Conservation (phyloP, 2,888 invertebrate species). For the Drepanosiphum platanoidis region DNA sequence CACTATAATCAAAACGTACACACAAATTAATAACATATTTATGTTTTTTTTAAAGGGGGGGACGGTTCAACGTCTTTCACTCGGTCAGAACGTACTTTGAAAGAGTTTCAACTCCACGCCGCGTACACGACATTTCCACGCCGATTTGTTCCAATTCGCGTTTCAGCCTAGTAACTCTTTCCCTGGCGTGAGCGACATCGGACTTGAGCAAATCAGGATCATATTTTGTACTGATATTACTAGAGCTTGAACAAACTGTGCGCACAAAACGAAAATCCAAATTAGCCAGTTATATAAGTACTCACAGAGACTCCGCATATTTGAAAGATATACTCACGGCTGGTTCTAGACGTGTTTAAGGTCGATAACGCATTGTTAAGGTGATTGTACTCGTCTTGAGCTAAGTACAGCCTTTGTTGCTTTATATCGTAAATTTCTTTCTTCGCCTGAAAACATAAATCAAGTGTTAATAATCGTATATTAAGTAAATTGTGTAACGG, state of each 20-base stretch:
- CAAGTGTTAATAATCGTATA: too few species aligned
- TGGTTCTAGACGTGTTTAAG: constrained; percentile 88
- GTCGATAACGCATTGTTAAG: constrained; percentile 86
- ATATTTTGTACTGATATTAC: constrained; percentile 89
- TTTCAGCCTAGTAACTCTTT: constrained; percentile 86
- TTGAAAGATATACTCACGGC: constrained; percentile 75
- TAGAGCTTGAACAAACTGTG: constrained; percentile 86
- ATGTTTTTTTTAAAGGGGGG: background rate
- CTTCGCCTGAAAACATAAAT: constrained; percentile 78
- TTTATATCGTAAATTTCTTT: constrained; percentile 96
- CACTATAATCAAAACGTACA: constrained; percentile 77
- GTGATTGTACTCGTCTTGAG: constrained; percentile 95
- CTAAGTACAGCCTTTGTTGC: constrained; percentile 90
- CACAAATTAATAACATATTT: constrained; percentile 59
- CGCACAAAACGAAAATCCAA: constrained; percentile 3
- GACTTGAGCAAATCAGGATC: constrained; percentile 93
- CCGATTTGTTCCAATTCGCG: constrained; percentile 91
- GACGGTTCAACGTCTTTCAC: background rate
- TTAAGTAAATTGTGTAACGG: background rate
- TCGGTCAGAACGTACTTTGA: constrained; percentile 76
- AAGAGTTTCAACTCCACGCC: constrained; percentile 91
- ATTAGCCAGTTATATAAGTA: background rate
- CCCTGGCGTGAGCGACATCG: constrained; percentile 89
- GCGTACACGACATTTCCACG: constrained; percentile 90
- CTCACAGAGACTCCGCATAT: background rate